Conservation (phyloP, 2,888 invertebrate genomes). For the Auanema sp. region DNA sequence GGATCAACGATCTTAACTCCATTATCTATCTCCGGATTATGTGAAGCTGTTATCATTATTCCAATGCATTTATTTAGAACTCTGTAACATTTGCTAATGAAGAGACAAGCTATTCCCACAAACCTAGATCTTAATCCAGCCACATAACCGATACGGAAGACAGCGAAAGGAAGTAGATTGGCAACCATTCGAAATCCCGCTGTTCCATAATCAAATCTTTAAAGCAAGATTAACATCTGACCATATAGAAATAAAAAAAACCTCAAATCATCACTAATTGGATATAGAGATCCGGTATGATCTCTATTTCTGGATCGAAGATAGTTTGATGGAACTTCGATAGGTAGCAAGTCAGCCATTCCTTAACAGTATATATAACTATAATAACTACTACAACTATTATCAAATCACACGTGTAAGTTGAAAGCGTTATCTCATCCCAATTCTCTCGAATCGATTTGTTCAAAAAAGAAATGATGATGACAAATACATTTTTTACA, state of each 20-base stretch:
- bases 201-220: conserved; percentile 45
- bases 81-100: conserved; percentile 24
- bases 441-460: no score
- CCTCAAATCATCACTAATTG: conserved; percentile 15
- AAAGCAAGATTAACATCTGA: conserved; percentile 6
- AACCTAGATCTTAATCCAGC: conserved; percentile 80
- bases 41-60: conserved; percentile 98
- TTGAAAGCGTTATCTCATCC: no score
- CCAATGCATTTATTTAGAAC: conserved; percentile 74
- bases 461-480: no score
- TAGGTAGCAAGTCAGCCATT: conserved; percentile 22
- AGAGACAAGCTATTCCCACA: neutral
- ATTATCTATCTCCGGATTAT: conserved; percentile 78
- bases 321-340: conserved; percentile 25
- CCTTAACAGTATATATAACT: conserved; percentile 5
- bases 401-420: no score
- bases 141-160: conserved; percentile 90
- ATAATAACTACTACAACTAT: no score
- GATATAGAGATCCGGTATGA: conserved; percentile 4
- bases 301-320: conserved; percentile 27
- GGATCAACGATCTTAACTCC: conserved; percentile 85
- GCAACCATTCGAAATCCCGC: conserved; percentile 55
- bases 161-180: conserved; percentile 80
- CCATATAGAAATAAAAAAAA: conserved; percentile 9
- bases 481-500: no score